phyloP scores from a whole-genome alignment of 1,140 invertebrate genomes.

The Eufriesea mexicana region DNA sequence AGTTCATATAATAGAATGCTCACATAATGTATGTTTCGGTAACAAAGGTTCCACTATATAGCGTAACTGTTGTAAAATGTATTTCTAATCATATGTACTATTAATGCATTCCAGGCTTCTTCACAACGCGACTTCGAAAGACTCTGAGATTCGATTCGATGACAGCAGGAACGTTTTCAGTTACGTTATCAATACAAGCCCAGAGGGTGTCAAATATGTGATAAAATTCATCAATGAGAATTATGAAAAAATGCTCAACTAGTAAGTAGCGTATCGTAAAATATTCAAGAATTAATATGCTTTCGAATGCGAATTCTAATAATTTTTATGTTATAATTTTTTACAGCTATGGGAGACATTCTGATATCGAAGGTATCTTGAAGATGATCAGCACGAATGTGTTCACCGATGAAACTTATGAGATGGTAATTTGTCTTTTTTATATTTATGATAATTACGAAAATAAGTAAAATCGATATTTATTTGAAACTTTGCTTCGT shows the following conservation, averaged over 20 bases:
- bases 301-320: neutral
- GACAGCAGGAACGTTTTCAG: constrained; percentile 71
- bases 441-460: neutral
- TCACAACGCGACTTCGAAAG: constrained; percentile 57
- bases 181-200: constrained; percentile 78
- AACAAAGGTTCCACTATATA: too few relatives aligned
- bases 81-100: too few relatives aligned
- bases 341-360: constrained; percentile 60
- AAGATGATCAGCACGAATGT: constrained; percentile 58
- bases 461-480: too few relatives aligned
- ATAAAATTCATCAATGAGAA: constrained; percentile 81
- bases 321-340: neutral
- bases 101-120: constrained; percentile 47
- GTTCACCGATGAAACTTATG: constrained; percentile 52
- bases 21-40: too few relatives aligned
- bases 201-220: constrained; percentile 78
- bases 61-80: too few relatives aligned
- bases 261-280: constrained; percentile 78
- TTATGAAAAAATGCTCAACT: constrained; percentile 73
- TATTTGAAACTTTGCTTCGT: too few relatives aligned
- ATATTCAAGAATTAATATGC: neutral
- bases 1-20: too few relatives aligned
- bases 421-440: constrained; percentile 56
- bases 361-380: constrained; percentile 52
- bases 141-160: constrained; percentile 67